These are phyloP conservation scores for Theristus sp. DNA, from an alignment of 2,888 invertebrate species.

Conservation along the genomic window DNA sequence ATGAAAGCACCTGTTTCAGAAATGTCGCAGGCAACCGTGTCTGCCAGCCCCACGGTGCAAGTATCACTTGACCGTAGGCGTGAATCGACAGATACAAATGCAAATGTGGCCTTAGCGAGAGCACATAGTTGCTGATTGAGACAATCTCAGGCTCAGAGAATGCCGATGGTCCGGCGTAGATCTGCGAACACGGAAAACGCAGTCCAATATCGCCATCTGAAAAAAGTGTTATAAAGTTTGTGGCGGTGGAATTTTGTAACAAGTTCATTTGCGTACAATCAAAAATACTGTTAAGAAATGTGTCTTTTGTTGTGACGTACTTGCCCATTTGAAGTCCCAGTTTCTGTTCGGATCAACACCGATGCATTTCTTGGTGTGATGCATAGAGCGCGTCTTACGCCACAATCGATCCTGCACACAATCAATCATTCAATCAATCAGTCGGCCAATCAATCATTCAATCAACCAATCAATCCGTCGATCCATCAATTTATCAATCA, in stretches of 20 bases:
- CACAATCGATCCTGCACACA: conserved; percentile 20
- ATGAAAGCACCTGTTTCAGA: conserved; percentile 18
- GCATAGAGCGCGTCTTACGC: conserved; percentile 25
- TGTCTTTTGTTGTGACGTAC: no score
- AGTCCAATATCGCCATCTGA: background rate
- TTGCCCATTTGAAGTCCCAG: conserved; percentile 25
- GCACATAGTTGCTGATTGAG: background rate
- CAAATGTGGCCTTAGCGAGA: conserved; percentile 14
- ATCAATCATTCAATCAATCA: background rate
- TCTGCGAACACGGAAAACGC: conserved; percentile 22
- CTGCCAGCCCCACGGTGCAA: conserved; percentile 26
- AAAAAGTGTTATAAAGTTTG: no score
- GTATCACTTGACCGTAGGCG: conserved; percentile 19
- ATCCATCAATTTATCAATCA: no score
- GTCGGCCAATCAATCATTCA: no score
- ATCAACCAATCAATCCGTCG: no score
- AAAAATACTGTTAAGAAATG: no score
- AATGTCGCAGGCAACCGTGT: conserved; percentile 16
- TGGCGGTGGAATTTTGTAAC: no score
- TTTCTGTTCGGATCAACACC: conserved; percentile 27
- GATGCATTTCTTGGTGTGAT: conserved; percentile 18
- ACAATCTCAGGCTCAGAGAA: background rate
- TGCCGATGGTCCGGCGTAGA: conserved; percentile 13
- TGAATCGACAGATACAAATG: conserved; percentile 22
- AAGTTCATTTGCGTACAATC: no score